phyloP scores from a whole-genome alignment of 2,888 invertebrate genomes.

The Matsumyia berberina region DNA sequence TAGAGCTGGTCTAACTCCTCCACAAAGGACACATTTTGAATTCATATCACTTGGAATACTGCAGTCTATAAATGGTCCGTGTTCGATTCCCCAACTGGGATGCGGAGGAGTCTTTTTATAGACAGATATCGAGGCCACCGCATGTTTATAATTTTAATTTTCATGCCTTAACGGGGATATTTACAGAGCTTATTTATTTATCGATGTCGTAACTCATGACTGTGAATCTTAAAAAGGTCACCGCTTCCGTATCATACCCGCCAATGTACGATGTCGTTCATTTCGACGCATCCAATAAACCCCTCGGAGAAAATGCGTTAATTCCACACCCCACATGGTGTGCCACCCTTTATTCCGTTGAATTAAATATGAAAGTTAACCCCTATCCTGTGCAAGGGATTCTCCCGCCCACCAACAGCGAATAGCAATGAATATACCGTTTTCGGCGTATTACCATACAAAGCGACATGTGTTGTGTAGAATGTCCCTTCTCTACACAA shows the following conservation, averaged over 20 bases:
- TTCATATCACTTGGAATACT: neutral
- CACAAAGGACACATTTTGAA: slow-evolving; percentile 1
- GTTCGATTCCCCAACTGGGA: slow-evolving; percentile 5
- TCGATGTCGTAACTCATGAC: slow-evolving; percentile 32
- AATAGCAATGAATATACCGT: slow-evolving; percentile 43
- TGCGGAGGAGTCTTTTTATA: slow-evolving; percentile 48
- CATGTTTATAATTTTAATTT: slow-evolving; percentile 39
- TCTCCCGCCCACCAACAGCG: neutral
- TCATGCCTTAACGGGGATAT: slow-evolving; percentile 26
- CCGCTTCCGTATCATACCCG: slow-evolving; percentile 20
- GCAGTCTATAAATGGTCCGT: neutral
- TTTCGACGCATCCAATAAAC: slow-evolving; percentile 9
- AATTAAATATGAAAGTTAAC: slow-evolving; percentile 42
- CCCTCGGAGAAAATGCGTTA: slow-evolving; percentile 30
- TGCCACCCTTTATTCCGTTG: neutral
- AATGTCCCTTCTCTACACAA: slow-evolving; percentile 58
- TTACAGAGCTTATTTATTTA: slow-evolving; percentile 43
- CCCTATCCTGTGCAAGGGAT: slow-evolving; percentile 1
- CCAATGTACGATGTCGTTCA: neutral
- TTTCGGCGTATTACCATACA: slow-evolving; percentile 53
- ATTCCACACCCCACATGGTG: slow-evolving; percentile 30
- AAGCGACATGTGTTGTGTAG: slow-evolving; percentile 44
- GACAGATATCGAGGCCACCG: slow-evolving; percentile 17
- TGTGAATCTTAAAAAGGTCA: slow-evolving; percentile 45
- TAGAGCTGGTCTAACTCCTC: too few species aligned